Percentiles rank a stretch among this genome's conserved stretches.
phyloP scores from a whole-genome alignment of 2,113 vertebrate species.

The Procavia capensis region DNA sequence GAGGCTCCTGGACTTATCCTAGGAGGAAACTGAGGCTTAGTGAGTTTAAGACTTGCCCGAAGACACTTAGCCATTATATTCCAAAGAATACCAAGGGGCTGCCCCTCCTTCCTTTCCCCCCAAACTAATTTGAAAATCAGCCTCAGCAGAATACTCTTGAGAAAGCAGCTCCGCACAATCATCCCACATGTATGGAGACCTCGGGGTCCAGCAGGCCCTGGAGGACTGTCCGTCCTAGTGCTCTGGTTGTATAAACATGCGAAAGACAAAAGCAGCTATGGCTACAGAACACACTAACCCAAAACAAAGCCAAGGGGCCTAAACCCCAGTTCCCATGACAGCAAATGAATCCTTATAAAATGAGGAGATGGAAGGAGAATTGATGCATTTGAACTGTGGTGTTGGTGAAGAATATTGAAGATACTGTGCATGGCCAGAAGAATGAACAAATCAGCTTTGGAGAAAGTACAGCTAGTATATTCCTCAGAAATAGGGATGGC shows the following conservation, averaged over 20 bases:
- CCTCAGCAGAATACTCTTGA: neutral
- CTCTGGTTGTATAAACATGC: neutral
- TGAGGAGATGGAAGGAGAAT: neutral
- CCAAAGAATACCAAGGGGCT: neutral
- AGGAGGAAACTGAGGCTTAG: conserved; percentile 59
- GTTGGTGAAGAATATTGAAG: too few relatives aligned
- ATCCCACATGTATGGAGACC: neutral
- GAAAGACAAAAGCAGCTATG: neutral
- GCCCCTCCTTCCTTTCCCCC: neutral
- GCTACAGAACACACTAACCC: neutral
- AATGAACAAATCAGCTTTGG: too few relatives aligned
- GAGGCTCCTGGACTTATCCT: neutral
- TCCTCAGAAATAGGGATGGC: too few relatives aligned
- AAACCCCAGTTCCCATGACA: neutral
- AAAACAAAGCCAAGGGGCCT: neutral
- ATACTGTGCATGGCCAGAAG: too few relatives aligned
- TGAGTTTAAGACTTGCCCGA: neutral
- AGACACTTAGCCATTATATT: neutral
- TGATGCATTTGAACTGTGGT: neutral
- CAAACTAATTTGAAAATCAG: conserved; percentile 44
- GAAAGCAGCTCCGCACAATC: neutral
- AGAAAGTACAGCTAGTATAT: too few relatives aligned
- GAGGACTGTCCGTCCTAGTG: neutral
- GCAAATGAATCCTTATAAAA: neutral
- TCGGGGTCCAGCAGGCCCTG: neutral